These are phyloP conservation scores for Physeter macrocephalus DNA, from an alignment of 2,113 vertebrate genomes.

Conservation along the genomic window DNA sequence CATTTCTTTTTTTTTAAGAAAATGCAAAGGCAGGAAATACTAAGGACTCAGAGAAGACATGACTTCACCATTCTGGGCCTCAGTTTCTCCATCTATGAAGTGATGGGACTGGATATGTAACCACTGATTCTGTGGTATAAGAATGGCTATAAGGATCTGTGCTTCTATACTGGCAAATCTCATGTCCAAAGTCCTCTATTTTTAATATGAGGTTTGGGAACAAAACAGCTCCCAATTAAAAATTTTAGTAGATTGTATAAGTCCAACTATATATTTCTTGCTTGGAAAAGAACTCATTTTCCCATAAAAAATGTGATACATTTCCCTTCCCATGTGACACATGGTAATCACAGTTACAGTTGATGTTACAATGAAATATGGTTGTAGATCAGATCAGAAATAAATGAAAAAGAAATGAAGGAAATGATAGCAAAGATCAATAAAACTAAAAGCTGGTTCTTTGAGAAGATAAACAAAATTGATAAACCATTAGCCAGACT, in stretches of 20 bases:
- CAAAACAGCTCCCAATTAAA: neutral
- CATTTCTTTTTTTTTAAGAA: slow-evolving; percentile 61
- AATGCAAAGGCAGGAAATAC: slow-evolving; percentile 68
- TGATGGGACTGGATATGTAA: neutral
- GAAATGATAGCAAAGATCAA: too few species aligned
- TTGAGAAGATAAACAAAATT: too few species aligned
- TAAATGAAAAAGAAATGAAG: too few species aligned
- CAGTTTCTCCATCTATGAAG: slow-evolving; percentile 14
- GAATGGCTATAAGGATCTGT: neutral
- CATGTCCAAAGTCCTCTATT: neutral
- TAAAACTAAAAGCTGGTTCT: too few species aligned
- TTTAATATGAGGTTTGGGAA: neutral
- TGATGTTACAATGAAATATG: neutral
- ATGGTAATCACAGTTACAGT: neutral
- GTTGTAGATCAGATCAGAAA: too few species aligned
- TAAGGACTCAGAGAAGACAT: slow-evolving; percentile 19
- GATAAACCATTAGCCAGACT: too few species aligned
- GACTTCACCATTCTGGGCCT: neutral
- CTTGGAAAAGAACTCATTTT: neutral
- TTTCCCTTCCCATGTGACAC: neutral
- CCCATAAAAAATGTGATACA: neutral
- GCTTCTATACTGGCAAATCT: neutral
- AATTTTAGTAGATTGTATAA: neutral
- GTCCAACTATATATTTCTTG: neutral
- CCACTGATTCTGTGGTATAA: neutral